Evolutionary conservation across 2,888 invertebrate species (phyloP).

Genomic region (Pristionchus entomophagus): DNA sequence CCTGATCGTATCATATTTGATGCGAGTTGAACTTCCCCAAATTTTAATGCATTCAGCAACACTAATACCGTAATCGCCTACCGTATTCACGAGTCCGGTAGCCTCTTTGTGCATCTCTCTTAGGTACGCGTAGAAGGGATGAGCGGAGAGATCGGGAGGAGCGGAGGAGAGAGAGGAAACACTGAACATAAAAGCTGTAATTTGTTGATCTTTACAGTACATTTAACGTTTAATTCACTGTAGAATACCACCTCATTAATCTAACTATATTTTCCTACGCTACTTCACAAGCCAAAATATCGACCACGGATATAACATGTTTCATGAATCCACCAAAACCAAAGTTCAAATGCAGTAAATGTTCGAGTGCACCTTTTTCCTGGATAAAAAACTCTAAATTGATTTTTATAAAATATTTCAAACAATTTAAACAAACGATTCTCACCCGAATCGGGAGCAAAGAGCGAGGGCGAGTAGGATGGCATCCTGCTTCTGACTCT

Average conservation of each 20-base stretch:
- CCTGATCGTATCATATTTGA: background rate
- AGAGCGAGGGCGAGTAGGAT: conserved; percentile 82
- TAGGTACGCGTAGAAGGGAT: conserved; percentile 23
- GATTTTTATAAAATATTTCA: background rate
- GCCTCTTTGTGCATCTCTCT: conserved; percentile 45
- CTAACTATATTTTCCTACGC: no score
- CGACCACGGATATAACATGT: no score
- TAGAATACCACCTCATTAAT: no score
- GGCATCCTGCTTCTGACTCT: conserved; percentile 76
- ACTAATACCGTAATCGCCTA: background rate
- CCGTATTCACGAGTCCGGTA: conserved; percentile 31
- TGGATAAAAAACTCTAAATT: no score
- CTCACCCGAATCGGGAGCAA: conserved; percentile 79
- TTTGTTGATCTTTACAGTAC: no score
- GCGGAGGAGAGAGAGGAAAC: background rate
- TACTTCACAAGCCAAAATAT: no score
- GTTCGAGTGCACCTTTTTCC: no score
- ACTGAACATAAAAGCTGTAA: background rate
- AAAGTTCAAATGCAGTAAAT: no score
- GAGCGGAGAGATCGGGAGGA: background rate
- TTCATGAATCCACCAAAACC: no score
- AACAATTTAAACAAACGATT: background rate
- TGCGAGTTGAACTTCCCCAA: background rate
- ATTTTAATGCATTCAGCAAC: background rate
- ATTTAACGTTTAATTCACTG: no score